These are phyloP conservation scores for Malurus melanocephalus DNA, from an alignment of 2,113 vertebrate species.

Conservation along the genomic window DNA sequence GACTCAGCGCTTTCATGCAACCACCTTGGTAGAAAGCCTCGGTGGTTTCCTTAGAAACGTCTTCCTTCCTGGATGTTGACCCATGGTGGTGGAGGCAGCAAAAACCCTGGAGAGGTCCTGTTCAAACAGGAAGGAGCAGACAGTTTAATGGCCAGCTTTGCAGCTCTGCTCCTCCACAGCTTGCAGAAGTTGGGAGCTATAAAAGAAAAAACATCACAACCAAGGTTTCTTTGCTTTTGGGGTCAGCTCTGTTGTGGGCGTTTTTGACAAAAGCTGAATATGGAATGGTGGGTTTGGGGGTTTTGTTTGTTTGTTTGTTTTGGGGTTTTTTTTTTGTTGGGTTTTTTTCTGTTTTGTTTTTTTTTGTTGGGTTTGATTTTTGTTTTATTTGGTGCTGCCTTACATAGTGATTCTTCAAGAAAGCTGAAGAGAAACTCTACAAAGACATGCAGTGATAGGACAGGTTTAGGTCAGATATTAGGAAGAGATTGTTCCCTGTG, in stretches of 20 bases:
- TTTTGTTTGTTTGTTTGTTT: background rate
- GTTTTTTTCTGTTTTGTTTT: background rate
- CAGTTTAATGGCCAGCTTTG: constrained; percentile 79
- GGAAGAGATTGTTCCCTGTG: background rate
- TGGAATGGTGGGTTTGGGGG: no score
- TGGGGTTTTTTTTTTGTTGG: fast-evolving
- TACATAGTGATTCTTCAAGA: background rate
- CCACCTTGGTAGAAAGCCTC: constrained; percentile 67
- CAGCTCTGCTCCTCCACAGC: constrained; percentile 69
- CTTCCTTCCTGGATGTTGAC: constrained; percentile 79
- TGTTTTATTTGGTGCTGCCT: background rate
- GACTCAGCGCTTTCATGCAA: constrained; percentile 57
- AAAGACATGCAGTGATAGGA: background rate
- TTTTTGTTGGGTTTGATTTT: background rate
- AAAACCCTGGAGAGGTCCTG: constrained; percentile 73
- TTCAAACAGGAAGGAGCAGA: constrained; percentile 81
- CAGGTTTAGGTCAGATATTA: background rate
- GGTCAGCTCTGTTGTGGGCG: constrained; percentile 21
- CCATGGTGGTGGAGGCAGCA: constrained; percentile 63
- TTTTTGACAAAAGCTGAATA: background rate
- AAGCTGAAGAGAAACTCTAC: background rate
- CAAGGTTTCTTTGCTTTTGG: constrained; percentile 66
- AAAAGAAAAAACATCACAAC: constrained; percentile 45
- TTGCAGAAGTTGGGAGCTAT: constrained; percentile 70
- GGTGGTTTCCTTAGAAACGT: constrained; percentile 75